Evolutionary conservation across 2,797 vertebrate genomes (phyloP).

Genomic region (Lindbergichthys nudifrons): DNA sequence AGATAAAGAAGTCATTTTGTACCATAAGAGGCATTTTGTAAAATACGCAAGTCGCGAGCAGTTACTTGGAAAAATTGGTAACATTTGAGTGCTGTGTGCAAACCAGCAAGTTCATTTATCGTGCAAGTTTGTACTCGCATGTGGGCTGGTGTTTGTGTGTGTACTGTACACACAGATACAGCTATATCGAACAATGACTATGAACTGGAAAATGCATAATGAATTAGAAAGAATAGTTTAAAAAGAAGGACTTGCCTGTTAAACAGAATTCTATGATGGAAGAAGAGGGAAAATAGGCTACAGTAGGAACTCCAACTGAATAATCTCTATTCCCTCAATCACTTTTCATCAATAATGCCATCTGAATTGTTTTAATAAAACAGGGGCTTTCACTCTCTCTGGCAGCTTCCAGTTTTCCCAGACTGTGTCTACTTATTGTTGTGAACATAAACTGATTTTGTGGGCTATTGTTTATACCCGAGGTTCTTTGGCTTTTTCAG

Average conservation of each 20-base stretch:
- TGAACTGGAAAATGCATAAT: slow-evolving; percentile 9
- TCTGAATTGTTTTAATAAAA: slow-evolving; percentile 59
- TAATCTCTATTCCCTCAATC: slow-evolving; percentile 28
- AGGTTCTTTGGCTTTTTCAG: slow-evolving; percentile 50
- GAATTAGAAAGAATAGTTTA: not conserved
- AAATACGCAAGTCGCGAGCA: slow-evolving; percentile 12
- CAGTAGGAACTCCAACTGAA: slow-evolving; percentile 18
- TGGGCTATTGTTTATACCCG: slow-evolving; percentile 51
- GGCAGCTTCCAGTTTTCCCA: slow-evolving; percentile 31
- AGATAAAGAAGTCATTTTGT: slow-evolving; percentile 1
- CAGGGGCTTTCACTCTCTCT: slow-evolving; percentile 37
- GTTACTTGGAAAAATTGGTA: not conserved
- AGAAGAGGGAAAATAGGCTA: not conserved
- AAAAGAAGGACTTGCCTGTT: not conserved
- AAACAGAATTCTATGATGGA: not conserved
- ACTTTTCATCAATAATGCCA: slow-evolving; percentile 55
- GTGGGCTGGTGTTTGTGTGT: slow-evolving; percentile 6
- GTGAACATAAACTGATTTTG: slow-evolving; percentile 52
- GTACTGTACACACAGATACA: not conserved
- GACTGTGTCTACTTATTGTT: slow-evolving; percentile 43
- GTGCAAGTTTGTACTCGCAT: not conserved
- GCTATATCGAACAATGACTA: not conserved
- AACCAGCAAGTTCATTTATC: not conserved
- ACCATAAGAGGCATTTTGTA: not conserved
- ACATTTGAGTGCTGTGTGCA: not conserved